Conservation (phyloP, 2,888 invertebrate genomes). For the Aporophyla nigra region DNA sequence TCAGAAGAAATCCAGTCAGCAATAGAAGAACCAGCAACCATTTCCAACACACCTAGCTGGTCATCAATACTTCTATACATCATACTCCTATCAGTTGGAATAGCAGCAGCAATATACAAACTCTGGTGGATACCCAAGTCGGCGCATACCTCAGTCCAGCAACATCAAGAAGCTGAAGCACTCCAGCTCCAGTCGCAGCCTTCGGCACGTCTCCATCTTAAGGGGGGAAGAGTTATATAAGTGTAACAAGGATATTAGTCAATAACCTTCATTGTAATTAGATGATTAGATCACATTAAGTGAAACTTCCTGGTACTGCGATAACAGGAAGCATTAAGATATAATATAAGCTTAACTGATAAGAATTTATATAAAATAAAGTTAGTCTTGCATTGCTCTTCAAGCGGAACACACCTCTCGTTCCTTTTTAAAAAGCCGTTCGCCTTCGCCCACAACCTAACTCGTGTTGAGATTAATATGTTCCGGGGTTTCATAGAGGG, state of each 20-base stretch:
- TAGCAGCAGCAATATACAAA: neutral
- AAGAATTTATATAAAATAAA: neutral
- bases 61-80: constrained; percentile 5
- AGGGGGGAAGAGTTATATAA: constrained; percentile 26
- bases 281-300: neutral
- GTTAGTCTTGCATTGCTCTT: neutral
- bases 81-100: neutral
- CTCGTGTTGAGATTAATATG: too few relatives aligned
- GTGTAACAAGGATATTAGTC: neutral
- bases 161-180: constrained; percentile 15
- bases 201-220: constrained; percentile 22
- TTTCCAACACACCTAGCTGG: constrained; percentile 18
- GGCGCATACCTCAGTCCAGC: constrained; percentile 2
- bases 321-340: constrained; percentile 9
- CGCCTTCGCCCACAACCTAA: too few relatives aligned
- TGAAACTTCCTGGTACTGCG: constrained; percentile 10
- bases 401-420: neutral
- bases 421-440: too few relatives aligned
- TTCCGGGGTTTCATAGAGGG: too few relatives aligned
- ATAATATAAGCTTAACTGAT: too few relatives aligned
- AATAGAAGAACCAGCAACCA: neutral
- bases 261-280: constrained; percentile 4
- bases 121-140: constrained; percentile 19
- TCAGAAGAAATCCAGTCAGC: neutral
- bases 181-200: constrained; percentile 14